phyloP scores from a whole-genome alignment of 2,888 invertebrate species.

The Caenorhabditis auriculariae region DNA sequence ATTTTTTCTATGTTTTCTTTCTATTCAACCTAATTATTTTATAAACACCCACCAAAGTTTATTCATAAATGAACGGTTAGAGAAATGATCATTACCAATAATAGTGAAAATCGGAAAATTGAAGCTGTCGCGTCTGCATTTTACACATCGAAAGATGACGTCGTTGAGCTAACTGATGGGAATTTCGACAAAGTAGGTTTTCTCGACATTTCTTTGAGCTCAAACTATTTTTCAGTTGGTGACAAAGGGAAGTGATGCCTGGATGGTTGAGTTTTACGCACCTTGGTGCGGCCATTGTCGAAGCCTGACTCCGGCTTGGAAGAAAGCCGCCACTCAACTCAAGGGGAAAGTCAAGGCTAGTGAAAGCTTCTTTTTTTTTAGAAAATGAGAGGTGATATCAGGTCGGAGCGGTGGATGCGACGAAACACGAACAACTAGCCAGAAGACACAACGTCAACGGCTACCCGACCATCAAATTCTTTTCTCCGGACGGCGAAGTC shows the following conservation, averaged over 20 bases:
- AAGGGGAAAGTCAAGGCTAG: conserved; percentile 82
- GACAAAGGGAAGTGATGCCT: conserved; percentile 86
- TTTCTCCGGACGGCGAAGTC: conserved; percentile 68
- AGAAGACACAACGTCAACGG: conserved; percentile 81
- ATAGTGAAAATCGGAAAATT: too few relatives aligned
- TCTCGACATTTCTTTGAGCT: too few relatives aligned
- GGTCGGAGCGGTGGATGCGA: conserved; percentile 91
- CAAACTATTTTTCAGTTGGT: too few relatives aligned
- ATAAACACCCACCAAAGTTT: too few relatives aligned
- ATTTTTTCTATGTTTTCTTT: too few relatives aligned
- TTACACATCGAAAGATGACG: conserved; percentile 70
- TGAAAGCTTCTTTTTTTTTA: too few relatives aligned
- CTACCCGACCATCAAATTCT: conserved; percentile 92
- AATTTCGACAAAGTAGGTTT: conserved; percentile 91
- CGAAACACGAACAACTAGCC: conserved; percentile 81
- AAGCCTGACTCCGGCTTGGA: conserved; percentile 14
- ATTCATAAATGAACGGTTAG: too few relatives aligned
- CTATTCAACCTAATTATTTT: too few relatives aligned
- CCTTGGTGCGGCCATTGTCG: conserved; percentile 23
- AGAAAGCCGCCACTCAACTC: conserved; percentile 72
- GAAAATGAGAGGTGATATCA: too few relatives aligned
- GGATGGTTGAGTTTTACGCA: conserved; percentile 76
- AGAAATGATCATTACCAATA: too few relatives aligned
- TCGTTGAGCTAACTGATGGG: conserved; percentile 87
- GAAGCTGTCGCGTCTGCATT: too few relatives aligned